These are phyloP conservation scores for Cydia fagiglandana DNA, from an alignment of 1,140 invertebrate species.

Conservation along the genomic window DNA sequence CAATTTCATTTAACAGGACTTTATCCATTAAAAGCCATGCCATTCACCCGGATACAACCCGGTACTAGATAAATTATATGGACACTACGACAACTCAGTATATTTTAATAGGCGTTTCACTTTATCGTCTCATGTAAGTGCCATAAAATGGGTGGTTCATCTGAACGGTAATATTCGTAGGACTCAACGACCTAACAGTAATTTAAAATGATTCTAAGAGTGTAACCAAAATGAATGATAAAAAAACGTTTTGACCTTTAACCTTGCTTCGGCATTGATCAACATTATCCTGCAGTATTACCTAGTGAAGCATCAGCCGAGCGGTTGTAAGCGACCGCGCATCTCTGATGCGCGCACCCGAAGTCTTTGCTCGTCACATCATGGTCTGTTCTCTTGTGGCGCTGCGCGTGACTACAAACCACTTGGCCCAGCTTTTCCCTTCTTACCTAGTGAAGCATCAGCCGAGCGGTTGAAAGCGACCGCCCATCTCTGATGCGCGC, in stretches of 20 bases:
- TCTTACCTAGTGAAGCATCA: conserved; percentile 78
- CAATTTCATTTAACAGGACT: not conserved
- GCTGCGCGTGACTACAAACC: conserved; percentile 88
- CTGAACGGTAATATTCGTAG: not conserved
- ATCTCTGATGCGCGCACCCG: conserved; percentile 90
- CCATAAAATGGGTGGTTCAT: not conserved
- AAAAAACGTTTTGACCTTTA: no score
- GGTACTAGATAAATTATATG: not conserved
- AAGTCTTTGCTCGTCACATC: conserved; percentile 92
- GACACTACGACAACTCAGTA: conserved; percentile 2
- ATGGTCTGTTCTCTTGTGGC: conserved; percentile 88
- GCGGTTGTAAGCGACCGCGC: conserved; percentile 91
- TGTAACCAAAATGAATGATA: not conserved
- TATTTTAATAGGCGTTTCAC: not conserved
- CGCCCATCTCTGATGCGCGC: conserved; percentile 93
- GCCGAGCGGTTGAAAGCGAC: conserved; percentile 89
- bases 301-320: conserved; percentile 78
- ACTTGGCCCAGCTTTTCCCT: not conserved
- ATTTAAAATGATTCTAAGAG: not conserved
- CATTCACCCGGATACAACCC: conserved; percentile 5
- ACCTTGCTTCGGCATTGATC: no score
- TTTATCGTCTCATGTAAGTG: not conserved
- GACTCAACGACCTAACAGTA: not conserved
- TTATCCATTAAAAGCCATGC: not conserved
- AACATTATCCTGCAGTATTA: no score